Conservation (phyloP, 1,140 invertebrate species). For the Saccostrea cuccullata region DNA sequence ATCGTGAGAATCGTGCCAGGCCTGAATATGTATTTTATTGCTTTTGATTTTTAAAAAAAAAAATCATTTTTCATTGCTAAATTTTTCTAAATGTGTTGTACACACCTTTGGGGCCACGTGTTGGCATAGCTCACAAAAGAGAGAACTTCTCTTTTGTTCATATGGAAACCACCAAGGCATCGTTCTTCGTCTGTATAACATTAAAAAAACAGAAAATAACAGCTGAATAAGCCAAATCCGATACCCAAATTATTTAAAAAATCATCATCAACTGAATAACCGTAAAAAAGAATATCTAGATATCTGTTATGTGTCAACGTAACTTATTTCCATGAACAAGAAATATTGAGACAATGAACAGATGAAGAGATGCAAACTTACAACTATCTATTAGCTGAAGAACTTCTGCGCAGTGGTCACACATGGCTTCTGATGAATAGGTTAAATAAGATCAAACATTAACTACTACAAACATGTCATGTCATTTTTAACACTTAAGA, state of each 20-base stretch:
- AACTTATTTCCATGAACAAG: too few relatives aligned
- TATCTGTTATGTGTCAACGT: too few relatives aligned
- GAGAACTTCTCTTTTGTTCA: constrained; percentile 83
- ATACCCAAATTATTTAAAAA: neutral
- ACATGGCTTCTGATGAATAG: constrained; percentile 66
- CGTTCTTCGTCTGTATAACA: constrained; percentile 75
- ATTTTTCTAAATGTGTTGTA: neutral
- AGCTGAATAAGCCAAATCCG: too few relatives aligned
- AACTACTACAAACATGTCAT: neutral
- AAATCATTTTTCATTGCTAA: neutral
- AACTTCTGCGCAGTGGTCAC: constrained; percentile 77
- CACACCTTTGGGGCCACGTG: constrained; percentile 85
- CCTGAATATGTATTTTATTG: too few relatives aligned
- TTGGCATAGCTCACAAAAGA: constrained; percentile 84
- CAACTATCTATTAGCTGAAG: constrained; percentile 74
- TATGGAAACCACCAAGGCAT: constrained; percentile 70
- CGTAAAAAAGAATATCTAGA: too few relatives aligned
- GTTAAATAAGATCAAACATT: neutral
- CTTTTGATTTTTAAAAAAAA: too few relatives aligned
- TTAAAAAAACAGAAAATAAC: constrained; percentile 41
- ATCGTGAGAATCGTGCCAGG: too few relatives aligned
- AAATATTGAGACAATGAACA: neutral
- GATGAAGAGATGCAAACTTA: constrained; percentile 64
- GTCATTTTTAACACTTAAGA: neutral
- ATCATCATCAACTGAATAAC: too few relatives aligned